These are phyloP conservation scores for Horisme vitalbata DNA, from an alignment of 2,888 invertebrate species.

Conservation along the genomic window DNA sequence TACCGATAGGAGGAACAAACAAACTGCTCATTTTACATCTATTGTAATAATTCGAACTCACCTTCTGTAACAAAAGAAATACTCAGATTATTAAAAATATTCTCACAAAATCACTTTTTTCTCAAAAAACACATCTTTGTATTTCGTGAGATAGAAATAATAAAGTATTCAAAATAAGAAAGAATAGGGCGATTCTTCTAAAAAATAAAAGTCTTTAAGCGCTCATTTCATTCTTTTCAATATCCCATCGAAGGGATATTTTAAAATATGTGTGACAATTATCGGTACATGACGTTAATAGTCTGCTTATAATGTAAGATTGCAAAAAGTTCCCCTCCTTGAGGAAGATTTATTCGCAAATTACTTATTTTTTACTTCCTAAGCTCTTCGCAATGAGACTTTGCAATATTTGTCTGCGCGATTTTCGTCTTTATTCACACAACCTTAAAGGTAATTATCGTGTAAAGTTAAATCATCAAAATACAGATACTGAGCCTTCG, in stretches of 20 bases:
- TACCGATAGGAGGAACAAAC: constrained; percentile 1
- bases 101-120: constrained; percentile 44
- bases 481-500: constrained; percentile 30
- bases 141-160: constrained; percentile 46
- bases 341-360: constrained; percentile 80
- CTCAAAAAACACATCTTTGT: constrained; percentile 14
- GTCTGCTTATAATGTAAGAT: constrained; percentile 73
- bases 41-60: constrained; percentile 49
- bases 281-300: constrained; percentile 82
- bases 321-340: constrained; percentile 69
- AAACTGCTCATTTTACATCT: constrained; percentile 5
- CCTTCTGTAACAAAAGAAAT: constrained; percentile 77
- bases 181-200: constrained; percentile 8
- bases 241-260: constrained; percentile 58
- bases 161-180: constrained; percentile 37
- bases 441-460: constrained; percentile 4
- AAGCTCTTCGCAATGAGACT: constrained; percentile 50
- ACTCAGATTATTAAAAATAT: constrained; percentile 51
- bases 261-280: constrained; percentile 83
- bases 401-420: constrained; percentile 18
- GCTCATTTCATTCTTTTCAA: constrained; percentile 29
- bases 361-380: constrained; percentile 75
- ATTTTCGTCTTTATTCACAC: constrained; percentile 22
- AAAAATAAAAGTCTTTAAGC: constrained; percentile 18
- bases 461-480: constrained; percentile 11